Conservation (phyloP, 2,888 invertebrate species). For the Cephonodes hylas region DNA sequence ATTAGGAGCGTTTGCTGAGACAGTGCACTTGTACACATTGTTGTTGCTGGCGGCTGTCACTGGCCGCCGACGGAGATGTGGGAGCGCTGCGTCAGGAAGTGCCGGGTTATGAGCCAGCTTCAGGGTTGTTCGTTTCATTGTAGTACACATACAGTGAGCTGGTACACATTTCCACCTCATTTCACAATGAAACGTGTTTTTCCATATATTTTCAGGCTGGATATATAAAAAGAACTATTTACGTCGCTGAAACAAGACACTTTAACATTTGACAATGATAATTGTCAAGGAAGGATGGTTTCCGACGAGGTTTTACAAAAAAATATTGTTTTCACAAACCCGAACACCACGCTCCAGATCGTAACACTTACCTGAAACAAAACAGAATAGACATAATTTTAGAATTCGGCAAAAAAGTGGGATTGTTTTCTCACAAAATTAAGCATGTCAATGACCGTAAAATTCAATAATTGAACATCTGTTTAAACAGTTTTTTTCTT, state of each 20-base stretch:
- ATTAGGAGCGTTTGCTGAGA: constrained; percentile 65
- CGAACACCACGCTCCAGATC: constrained; percentile 14
- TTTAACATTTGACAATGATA: too few species aligned
- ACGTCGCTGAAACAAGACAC: too few species aligned
- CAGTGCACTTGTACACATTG: constrained; percentile 53
- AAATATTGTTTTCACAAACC: constrained; percentile 28
- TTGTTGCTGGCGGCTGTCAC: not conserved
- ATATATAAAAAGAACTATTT: too few species aligned
- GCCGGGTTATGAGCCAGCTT: not conserved
- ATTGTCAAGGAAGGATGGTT: not conserved
- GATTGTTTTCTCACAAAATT: constrained; percentile 38
- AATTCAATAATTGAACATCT: constrained; percentile 50
- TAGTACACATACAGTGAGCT: not conserved
- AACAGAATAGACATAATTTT: constrained; percentile 31
- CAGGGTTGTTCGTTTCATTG: not conserved
- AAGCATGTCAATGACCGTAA: constrained; percentile 51
- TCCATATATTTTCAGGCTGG: too few species aligned
- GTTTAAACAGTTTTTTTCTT: constrained; percentile 47
- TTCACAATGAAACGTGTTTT: too few species aligned
- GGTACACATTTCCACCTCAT: too few species aligned
- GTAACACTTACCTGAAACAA: constrained; percentile 70
- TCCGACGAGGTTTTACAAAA: not conserved
- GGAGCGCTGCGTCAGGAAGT: not conserved
- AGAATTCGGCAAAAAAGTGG: constrained; percentile 28
- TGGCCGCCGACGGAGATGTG: not conserved